phyloP scores from a whole-genome alignment of 2,113 vertebrate species.

The human region GRCh38 chr6:159722501-159723000 shows the following conservation, averaged over 20 bases:
- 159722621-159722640: background rate
- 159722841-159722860: background rate
- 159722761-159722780: background rate
- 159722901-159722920: background rate
- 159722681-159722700: background rate
- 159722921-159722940: background rate
- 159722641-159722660: constrained; percentile 12
- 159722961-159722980: background rate
- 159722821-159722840: background rate
- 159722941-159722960: background rate
- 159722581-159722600: background rate
- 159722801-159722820: background rate
- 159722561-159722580: background rate
- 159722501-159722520: background rate
- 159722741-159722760: background rate
- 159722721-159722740: background rate
- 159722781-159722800: background rate
- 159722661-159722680: background rate
- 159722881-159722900: background rate
- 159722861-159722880: background rate
- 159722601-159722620: background rate
- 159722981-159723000: background rate
- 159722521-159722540: background rate
- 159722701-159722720: background rate
- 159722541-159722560: background rate